These are phyloP conservation scores for Synaphobranchus kaupii DNA, from an alignment of 2,797 vertebrate species.

Conservation along the genomic window DNA sequence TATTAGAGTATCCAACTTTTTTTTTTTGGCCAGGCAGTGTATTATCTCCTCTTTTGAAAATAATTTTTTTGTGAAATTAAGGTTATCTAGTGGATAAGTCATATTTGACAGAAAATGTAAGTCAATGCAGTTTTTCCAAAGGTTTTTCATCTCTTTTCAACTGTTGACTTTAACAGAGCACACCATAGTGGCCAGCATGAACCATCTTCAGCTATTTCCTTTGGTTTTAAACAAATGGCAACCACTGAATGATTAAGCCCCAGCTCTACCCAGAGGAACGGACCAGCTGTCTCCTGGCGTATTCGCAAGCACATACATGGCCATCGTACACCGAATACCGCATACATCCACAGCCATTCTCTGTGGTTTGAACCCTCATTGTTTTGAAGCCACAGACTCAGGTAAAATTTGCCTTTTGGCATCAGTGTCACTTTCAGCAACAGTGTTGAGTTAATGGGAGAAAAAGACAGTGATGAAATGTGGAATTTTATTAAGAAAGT, in stretches of 20 bases:
- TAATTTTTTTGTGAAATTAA: neutral
- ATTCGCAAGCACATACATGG: neutral
- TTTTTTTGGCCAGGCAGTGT: too few species aligned
- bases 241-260: neutral
- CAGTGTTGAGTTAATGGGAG: neutral
- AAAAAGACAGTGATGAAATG: neutral
- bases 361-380: neutral
- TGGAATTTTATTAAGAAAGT: too few species aligned
- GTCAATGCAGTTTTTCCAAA: neutral
- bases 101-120: neutral
- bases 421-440: neutral
- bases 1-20: too few species aligned
- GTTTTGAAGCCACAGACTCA: neutral
- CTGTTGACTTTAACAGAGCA: neutral
- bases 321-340: neutral
- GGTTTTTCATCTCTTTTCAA: neutral
- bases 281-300: neutral
- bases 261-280: neutral
- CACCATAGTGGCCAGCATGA: neutral
- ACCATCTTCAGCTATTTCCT: neutral
- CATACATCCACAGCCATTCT: neutral
- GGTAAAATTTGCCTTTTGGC: neutral
- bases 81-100: neutral
- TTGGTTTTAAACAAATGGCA: conserved; percentile 8
- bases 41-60: too few species aligned